Evolutionary conservation across 2,888 invertebrate genomes (phyloP).

Genomic region (Limnephilus marmoratus): DNA sequence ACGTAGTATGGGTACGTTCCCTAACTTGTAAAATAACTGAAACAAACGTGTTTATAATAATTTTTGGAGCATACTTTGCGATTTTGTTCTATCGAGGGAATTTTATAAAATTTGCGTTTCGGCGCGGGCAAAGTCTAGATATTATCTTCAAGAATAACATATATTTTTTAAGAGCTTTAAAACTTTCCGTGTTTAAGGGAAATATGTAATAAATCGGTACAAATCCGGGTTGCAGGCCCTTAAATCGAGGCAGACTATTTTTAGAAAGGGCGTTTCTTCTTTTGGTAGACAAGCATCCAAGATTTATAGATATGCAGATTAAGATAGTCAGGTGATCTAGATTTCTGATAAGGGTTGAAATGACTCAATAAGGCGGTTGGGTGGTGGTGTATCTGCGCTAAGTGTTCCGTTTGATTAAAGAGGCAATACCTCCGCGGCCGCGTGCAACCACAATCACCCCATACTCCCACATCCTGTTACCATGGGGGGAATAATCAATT

Average conservation of each 20-base stretch:
- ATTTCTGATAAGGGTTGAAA: slow-evolving; percentile 12
- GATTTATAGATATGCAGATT: not conserved
- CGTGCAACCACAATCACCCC: slow-evolving; percentile 5
- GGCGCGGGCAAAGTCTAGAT: no score
- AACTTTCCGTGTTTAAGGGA: no score
- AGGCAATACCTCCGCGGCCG: slow-evolving; percentile 46
- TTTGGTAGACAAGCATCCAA: not conserved
- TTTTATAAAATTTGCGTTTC: no score
- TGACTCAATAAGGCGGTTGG: slow-evolving; percentile 34
- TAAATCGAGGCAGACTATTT: not conserved
- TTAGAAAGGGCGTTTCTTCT: not conserved
- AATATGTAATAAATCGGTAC: no score
- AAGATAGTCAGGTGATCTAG: not conserved
- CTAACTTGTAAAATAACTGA: no score
- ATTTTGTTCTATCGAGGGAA: no score
- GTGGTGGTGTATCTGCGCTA: slow-evolving; percentile 7
- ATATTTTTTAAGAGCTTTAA: no score
- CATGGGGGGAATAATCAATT: slow-evolving; percentile 48
- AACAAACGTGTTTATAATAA: no score
- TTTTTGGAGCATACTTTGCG: no score
- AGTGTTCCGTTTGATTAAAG: slow-evolving; percentile 55
- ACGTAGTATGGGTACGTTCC: no score
- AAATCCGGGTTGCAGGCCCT: no score
- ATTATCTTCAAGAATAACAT: no score
- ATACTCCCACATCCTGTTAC: not conserved